Conservation (phyloP, 2,113 vertebrate genomes). For the Pongo abelii region DNA sequence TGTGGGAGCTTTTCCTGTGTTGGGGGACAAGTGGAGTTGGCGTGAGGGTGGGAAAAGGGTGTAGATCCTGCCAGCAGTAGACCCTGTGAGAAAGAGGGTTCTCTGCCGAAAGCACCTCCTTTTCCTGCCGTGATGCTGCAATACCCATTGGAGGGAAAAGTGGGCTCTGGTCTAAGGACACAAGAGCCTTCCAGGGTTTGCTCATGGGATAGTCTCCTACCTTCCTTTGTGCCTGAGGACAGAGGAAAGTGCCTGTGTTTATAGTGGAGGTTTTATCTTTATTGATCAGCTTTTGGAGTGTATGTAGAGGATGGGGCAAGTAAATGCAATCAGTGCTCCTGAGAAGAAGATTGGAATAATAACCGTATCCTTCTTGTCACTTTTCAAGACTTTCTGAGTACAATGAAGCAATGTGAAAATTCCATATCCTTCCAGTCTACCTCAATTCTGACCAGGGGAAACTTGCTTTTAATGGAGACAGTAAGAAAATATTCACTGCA, state of each 20-base stretch:
- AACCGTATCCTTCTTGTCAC: neutral
- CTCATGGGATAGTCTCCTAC: neutral
- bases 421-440: neutral
- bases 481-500: neutral
- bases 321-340: neutral
- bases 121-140: neutral
- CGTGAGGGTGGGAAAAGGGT: neutral
- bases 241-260: slow-evolving; percentile 33
- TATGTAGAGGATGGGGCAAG: neutral
- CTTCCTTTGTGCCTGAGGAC: slow-evolving; percentile 55
- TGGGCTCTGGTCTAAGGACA: neutral
- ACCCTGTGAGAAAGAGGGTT: neutral
- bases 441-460: neutral
- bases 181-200: neutral
- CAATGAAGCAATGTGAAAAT: neutral
- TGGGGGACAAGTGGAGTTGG: neutral
- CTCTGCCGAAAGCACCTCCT: neutral
- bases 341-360: neutral
- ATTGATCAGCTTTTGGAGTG: neutral
- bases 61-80: neutral
- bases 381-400: neutral
- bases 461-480: neutral
- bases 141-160: neutral
- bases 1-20: neutral
- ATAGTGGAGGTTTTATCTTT: slow-evolving; percentile 56